These are phyloP conservation scores for Strix uralensis DNA, from an alignment of 2,113 vertebrate genomes.

Conservation along the genomic window DNA sequence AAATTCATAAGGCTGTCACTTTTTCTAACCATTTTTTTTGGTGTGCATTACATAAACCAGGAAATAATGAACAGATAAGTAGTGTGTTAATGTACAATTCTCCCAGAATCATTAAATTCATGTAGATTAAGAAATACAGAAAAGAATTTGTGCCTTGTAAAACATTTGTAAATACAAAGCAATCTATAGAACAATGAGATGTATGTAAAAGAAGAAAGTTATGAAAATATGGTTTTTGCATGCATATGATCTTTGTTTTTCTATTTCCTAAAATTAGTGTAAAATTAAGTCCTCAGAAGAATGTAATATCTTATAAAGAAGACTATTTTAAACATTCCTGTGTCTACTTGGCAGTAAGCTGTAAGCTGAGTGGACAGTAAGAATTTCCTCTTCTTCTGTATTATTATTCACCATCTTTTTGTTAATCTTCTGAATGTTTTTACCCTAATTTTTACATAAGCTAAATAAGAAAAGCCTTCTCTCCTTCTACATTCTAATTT, in stretches of 20 bases:
- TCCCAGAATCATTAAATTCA: neutral
- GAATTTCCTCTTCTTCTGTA: neutral
- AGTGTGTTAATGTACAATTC: neutral
- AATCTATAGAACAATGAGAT: neutral
- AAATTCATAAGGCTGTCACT: neutral
- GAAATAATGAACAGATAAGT: neutral
- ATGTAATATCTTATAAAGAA: neutral
- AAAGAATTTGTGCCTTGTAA: neutral
- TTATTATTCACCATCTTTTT: neutral
- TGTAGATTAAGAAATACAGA: neutral
- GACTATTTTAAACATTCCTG: neutral
- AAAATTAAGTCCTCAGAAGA: neutral
- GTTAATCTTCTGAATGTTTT: neutral
- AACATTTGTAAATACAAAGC: neutral
- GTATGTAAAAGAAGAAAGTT: neutral
- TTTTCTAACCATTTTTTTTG: neutral
- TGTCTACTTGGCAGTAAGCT: neutral
- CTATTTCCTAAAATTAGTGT: neutral
- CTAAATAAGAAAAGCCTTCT: neutral
- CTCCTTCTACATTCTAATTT: neutral
- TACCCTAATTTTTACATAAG: neutral
- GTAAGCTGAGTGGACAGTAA: neutral
- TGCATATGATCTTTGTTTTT: neutral
- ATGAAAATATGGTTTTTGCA: neutral
- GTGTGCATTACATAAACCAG: neutral